Evolutionary conservation across 2,113 vertebrate genomes (phyloP).

Genomic region (Nothobranchius furzeri): DNA sequence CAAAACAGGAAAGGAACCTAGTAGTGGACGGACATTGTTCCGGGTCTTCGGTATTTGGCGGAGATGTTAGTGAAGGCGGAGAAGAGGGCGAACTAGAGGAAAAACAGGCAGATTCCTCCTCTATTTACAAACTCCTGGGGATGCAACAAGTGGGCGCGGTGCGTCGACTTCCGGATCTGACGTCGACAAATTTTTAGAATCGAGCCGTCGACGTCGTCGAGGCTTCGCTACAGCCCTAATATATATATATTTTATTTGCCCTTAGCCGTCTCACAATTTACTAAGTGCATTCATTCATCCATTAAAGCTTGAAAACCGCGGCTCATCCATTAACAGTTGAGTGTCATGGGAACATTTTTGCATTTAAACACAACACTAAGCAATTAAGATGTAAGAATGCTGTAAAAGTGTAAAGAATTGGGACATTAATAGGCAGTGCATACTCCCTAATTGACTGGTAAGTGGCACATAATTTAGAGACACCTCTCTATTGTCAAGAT

Average conservation of each 20-base stretch:
- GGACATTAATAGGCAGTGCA: not conserved
- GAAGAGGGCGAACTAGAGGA: too few relatives aligned
- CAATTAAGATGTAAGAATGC: not conserved
- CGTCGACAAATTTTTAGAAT: too few relatives aligned
- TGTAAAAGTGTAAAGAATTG: not conserved
- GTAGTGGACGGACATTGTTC: too few relatives aligned
- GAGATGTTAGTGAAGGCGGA: too few relatives aligned
- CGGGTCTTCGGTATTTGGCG: too few relatives aligned
- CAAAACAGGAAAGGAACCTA: too few relatives aligned
- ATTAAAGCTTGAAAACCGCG: not conserved
- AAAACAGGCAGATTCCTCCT: too few relatives aligned
- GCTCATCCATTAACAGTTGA: constrained; percentile 1
- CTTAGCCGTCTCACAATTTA: constrained; percentile 3
- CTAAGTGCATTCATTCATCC: not conserved
- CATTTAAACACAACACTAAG: not conserved
- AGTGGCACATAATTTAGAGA: not conserved
- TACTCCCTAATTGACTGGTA: not conserved
- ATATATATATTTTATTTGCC: not conserved
- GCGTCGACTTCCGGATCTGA: too few relatives aligned
- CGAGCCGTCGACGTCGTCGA: too few relatives aligned
- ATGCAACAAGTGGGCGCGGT: too few relatives aligned
- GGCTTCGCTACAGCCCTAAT: too few relatives aligned
- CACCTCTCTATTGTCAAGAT: not conserved
- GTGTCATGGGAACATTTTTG: not conserved
- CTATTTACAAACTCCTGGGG: too few relatives aligned